Percentiles rank a stretch among this genome's conserved stretches.
These are phyloP conservation scores for Peromyscus nudipes DNA, from an alignment of 2,797 vertebrate species.

Conservation along the genomic window DNA sequence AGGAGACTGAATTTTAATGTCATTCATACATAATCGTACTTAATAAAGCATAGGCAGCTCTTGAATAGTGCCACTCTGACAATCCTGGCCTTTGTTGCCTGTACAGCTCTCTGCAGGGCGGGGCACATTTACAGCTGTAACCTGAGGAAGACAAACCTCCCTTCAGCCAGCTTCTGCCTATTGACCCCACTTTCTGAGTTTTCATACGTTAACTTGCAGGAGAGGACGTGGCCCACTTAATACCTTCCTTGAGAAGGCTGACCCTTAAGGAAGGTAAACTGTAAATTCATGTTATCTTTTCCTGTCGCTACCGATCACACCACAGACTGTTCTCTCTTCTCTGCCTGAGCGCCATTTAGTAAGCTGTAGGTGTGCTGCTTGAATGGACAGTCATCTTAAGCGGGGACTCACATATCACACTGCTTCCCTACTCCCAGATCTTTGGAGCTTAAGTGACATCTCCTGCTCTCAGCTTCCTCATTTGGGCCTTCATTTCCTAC, in stretches of 20 bases:
- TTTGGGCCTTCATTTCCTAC: neutral
- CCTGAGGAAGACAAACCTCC: constrained; percentile 57
- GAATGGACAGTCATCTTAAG: neutral
- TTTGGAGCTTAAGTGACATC: neutral
- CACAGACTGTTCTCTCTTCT: constrained; percentile 64
- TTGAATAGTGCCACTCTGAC: constrained; percentile 81
- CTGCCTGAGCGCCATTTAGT: constrained; percentile 49
- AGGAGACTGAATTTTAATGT: constrained; percentile 54
- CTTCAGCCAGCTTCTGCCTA: constrained; percentile 31
- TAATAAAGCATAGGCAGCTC: constrained; percentile 78
- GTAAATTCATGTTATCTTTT: constrained; percentile 19
- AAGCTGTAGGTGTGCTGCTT: neutral
- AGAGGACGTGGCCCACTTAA: neutral
- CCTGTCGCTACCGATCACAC: constrained; percentile 56
- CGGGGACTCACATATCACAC: neutral
- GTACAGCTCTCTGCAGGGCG: constrained; percentile 64
- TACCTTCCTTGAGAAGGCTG: constrained; percentile 62
- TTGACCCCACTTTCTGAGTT: neutral
- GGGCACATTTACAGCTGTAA: neutral
- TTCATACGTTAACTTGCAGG: neutral
- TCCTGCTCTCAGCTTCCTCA: neutral
- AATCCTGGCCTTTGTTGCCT: constrained; percentile 71
- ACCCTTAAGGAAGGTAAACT: constrained; percentile 19
- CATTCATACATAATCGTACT: constrained; percentile 77
- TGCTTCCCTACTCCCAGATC: neutral